These are phyloP conservation scores for Kuschelorhynchus macadamiae DNA, from an alignment of 2,888 invertebrate genomes.

Conservation along the genomic window DNA sequence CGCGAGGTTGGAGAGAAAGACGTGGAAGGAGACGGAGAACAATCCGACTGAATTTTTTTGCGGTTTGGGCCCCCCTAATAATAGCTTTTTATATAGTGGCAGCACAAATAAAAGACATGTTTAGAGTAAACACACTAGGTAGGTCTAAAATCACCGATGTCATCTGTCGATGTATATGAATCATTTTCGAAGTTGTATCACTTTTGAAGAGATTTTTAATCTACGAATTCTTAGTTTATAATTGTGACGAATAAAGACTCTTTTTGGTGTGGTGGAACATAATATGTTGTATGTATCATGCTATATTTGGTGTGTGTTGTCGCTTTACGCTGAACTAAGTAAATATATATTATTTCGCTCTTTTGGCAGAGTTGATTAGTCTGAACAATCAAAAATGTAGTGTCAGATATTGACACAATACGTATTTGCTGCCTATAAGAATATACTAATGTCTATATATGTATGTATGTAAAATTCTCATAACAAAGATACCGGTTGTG, in stretches of 20 bases:
- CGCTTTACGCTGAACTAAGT: too few species aligned
- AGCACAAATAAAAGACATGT: constrained; percentile 63
- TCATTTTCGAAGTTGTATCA: constrained; percentile 55
- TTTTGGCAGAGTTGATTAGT: too few species aligned
- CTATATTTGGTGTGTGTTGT: too few species aligned
- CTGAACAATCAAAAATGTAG: too few species aligned
- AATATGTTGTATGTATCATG: too few species aligned
- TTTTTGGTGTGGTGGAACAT: constrained; percentile 4
- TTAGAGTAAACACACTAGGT: constrained; percentile 53
- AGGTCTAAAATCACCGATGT: constrained; percentile 30
- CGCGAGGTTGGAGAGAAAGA: constrained; percentile 72
- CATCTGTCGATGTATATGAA: constrained; percentile 58
- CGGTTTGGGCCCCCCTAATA: constrained; percentile 53
- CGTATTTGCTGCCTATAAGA: too few species aligned
- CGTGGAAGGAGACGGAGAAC: constrained; percentile 73
- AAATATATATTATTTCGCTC: too few species aligned
- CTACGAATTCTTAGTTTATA: constrained; percentile 15
- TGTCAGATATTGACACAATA: too few species aligned
- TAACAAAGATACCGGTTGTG: too few species aligned
- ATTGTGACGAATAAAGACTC: constrained; percentile 3
- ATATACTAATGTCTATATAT: too few species aligned
- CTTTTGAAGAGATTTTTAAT: constrained; percentile 27
- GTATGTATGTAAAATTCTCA: too few species aligned
- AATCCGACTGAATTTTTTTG: constrained; percentile 69
- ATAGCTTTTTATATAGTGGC: constrained; percentile 58